Evolutionary conservation across 2,113 vertebrate genomes (phyloP).

Genomic region (Pelmatolapia mariae): DNA sequence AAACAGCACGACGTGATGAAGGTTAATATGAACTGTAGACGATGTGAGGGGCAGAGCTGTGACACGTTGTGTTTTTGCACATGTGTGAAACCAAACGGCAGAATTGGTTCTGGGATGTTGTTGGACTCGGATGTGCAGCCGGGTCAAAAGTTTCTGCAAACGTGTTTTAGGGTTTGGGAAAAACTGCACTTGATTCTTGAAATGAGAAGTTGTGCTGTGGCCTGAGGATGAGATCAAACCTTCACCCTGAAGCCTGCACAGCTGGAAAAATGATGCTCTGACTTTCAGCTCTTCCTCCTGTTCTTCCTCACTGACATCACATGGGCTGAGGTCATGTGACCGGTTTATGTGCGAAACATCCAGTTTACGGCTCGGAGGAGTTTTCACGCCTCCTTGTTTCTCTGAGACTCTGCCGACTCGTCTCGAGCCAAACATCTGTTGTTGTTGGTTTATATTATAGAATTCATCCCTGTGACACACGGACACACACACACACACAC

Average conservation of each 20-base stretch:
- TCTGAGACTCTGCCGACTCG: not conserved
- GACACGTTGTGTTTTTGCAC: not conserved
- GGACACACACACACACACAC: not conserved
- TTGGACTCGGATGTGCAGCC: not conserved
- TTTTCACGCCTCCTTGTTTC: not conserved
- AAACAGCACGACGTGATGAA: not conserved
- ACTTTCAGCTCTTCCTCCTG: not conserved
- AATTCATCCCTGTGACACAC: not conserved
- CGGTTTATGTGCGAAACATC: not conserved
- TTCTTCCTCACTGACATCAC: not conserved
- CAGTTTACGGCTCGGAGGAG: not conserved
- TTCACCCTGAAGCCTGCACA: not conserved
- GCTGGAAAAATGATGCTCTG: not conserved
- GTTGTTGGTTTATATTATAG: not conserved
- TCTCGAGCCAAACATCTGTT: not conserved
- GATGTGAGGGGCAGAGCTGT: not conserved
- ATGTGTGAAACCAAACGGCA: rapidly evolving
- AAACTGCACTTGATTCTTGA: not conserved
- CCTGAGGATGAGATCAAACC: not conserved
- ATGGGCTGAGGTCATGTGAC: not conserved
- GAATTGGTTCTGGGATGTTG: not conserved
- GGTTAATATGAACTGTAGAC: not conserved
- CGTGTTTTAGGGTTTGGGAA: rapidly evolving
- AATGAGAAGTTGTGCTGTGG: not conserved
- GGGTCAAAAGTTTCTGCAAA: not conserved